Evolutionary conservation across 1,140 invertebrate species (phyloP).

Genomic region (Phenacoccus solenopsis): DNA sequence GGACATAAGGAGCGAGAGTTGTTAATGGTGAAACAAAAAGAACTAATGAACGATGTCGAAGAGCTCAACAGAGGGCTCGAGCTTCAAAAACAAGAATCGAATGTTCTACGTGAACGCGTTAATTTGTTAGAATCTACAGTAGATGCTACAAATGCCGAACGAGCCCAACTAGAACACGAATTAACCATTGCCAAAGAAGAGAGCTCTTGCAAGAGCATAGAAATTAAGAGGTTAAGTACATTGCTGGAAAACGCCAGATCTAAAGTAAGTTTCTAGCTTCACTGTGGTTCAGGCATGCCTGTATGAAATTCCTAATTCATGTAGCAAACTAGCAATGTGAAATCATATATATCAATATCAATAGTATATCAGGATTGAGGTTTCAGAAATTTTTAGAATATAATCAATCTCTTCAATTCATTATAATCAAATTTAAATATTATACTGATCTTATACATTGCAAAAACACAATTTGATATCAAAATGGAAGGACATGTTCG

Average conservation of each 20-base stretch:
- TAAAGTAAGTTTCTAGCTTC: slow-evolving; percentile 35
- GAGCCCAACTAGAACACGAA: slow-evolving; percentile 55
- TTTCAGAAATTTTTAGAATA: too few relatives aligned
- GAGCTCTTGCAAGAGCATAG: slow-evolving; percentile 44
- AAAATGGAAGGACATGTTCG: too few relatives aligned
- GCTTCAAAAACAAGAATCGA: slow-evolving; percentile 43
- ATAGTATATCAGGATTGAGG: too few relatives aligned
- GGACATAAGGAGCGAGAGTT: slow-evolving; percentile 64
- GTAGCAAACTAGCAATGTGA: too few relatives aligned
- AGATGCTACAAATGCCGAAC: slow-evolving; percentile 54
- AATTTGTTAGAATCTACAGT: slow-evolving; percentile 51
- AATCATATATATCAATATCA: too few relatives aligned
- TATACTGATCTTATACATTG: too few relatives aligned
- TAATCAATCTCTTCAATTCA: too few relatives aligned
- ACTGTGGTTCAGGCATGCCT: too few relatives aligned
- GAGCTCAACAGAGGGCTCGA: slow-evolving; percentile 37
- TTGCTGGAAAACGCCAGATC: slow-evolving; percentile 67
- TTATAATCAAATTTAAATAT: too few relatives aligned
- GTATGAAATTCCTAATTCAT: too few relatives aligned
- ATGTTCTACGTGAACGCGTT: slow-evolving; percentile 45
- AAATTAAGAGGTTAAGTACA: slow-evolving; percentile 59
- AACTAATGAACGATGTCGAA: slow-evolving; percentile 53
- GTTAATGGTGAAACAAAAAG: slow-evolving; percentile 63
- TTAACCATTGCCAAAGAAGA: slow-evolving; percentile 50
- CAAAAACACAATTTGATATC: too few relatives aligned